Evolutionary conservation across 1,140 invertebrate species (phyloP).

Genomic region (Pseudachorutes palmiensis): DNA sequence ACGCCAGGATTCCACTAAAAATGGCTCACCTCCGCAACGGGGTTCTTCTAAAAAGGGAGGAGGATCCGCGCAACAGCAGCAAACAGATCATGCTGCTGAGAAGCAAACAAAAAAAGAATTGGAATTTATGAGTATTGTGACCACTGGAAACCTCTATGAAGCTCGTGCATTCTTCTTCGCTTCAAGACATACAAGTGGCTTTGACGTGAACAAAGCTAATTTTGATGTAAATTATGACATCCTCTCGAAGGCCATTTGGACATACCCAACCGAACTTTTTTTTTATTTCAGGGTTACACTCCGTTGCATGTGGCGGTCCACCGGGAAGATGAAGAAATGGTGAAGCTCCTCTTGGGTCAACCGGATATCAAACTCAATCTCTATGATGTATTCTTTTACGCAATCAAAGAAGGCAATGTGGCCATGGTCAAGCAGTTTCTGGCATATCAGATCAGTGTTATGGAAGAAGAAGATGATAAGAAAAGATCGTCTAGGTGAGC

Average conservation of each 20-base stretch:
- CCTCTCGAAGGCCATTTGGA: not conserved
- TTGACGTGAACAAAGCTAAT: constrained; percentile 20
- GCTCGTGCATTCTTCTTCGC: not conserved
- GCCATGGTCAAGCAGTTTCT: constrained; percentile 10
- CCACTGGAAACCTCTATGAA: constrained; percentile 6
- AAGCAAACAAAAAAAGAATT: constrained; percentile 1
- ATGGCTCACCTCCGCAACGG: not conserved
- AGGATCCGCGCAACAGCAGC: not conserved
- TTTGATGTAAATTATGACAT: constrained; percentile 9
- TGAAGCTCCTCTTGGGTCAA: constrained; percentile 3
- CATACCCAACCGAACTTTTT: not conserved
- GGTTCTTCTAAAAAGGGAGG: not conserved
- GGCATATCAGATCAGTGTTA: not conserved
- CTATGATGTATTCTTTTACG: constrained; percentile 19
- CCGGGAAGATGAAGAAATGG: constrained; percentile 22
- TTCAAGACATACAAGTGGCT: not conserved
- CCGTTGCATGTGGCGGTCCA: constrained; percentile 17
- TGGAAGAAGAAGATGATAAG: too few relatives aligned
- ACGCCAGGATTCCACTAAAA: not conserved
- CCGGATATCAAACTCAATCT: not conserved
- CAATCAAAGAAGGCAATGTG: constrained; percentile 16
- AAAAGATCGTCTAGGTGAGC: too few relatives aligned
- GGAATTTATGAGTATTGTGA: constrained; percentile 14
- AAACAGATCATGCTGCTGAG: not conserved
- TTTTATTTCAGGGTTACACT: constrained; percentile 18